Evolutionary conservation across 2,888 invertebrate species (phyloP).

Genomic region (Hydrotaea cyrtoneurina): DNA sequence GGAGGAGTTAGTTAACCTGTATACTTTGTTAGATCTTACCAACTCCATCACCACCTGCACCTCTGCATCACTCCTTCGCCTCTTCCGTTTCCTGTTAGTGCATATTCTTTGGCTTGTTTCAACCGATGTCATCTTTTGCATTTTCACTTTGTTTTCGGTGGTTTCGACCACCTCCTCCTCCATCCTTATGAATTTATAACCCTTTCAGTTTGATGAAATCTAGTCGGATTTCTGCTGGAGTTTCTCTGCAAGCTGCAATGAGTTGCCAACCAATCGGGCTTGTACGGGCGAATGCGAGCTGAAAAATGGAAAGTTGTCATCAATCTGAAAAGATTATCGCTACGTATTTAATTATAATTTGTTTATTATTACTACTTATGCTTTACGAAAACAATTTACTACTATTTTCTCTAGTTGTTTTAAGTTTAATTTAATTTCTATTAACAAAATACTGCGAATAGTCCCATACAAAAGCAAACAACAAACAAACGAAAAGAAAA

Average conservation of each 20-base stretch:
- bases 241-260: no score
- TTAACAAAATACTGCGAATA: slow-evolving; percentile 64
- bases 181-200: neutral
- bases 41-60: slow-evolving; percentile 8
- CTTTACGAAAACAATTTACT: slow-evolving; percentile 53
- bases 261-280: no score
- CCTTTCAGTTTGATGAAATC: no score
- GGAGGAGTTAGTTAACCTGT: neutral
- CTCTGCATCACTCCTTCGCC: neutral
- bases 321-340: no score
- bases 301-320: no score
- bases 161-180: neutral
- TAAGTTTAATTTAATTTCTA: slow-evolving; percentile 65
- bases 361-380: slow-evolving; percentile 39
- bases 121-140: neutral
- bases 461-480: slow-evolving; percentile 56
- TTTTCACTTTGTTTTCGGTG: neutral
- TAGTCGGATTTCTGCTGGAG: no score
- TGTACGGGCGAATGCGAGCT: no score
- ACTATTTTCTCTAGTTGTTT: slow-evolving; percentile 53
- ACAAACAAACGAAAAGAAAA: slow-evolving; percentile 30
- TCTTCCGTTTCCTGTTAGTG: neutral
- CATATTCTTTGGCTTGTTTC: neutral
- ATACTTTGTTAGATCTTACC: slow-evolving; percentile 24
- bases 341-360: slow-evolving; percentile 49